Conservation (phyloP, 2,797 vertebrate species). For the Pantherophis alleghaniensis region DNA sequence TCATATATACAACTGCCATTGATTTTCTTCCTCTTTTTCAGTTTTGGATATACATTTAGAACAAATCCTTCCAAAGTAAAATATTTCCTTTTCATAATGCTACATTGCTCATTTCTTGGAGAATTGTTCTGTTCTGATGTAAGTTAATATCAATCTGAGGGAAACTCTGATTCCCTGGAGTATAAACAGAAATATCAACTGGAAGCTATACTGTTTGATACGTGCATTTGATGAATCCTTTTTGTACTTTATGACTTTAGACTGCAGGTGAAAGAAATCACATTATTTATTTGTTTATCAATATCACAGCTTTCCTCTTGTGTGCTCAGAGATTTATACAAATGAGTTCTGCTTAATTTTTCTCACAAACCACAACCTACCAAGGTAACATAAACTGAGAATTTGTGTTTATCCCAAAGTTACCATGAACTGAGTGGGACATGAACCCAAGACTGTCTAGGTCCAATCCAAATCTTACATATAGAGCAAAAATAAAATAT, state of each 20-base stretch:
- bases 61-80: background rate
- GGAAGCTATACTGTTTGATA: background rate
- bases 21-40: constrained; percentile 6
- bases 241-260: background rate
- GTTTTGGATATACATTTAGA: constrained; percentile 18
- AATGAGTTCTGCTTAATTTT: background rate
- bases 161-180: background rate
- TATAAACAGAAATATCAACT: background rate
- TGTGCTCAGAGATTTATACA: background rate
- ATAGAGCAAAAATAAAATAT: background rate
- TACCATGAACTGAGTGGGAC: background rate
- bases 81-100: constrained; percentile 13
- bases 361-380: background rate
- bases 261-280: background rate
- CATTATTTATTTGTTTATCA: background rate
- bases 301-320: background rate
- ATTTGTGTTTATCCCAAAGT: background rate
- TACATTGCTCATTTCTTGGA: constrained; percentile 30
- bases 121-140: constrained; percentile 23
- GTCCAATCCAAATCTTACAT: background rate
- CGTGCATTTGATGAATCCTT: background rate
- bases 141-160: constrained; percentile 21
- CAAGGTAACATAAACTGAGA: background rate
- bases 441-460: background rate
- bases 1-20: constrained; percentile 39